These are phyloP conservation scores for Phaedon cochleariae DNA, from an alignment of 2,888 invertebrate species.

Conservation along the genomic window DNA sequence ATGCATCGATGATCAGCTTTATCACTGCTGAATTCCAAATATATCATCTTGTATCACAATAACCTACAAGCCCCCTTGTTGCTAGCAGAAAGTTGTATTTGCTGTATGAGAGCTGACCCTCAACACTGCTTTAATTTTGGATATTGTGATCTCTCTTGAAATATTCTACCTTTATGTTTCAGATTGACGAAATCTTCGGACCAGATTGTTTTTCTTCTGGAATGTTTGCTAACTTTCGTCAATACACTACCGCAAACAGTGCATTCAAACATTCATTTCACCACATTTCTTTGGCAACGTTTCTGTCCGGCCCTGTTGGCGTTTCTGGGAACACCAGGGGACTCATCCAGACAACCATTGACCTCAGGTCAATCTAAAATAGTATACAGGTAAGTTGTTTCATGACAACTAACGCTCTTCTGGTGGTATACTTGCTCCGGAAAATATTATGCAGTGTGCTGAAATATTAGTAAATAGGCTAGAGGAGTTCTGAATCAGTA, in stretches of 20 bases:
- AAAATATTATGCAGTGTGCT: too few relatives aligned
- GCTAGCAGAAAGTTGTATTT: too few relatives aligned
- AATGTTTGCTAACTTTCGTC: slow-evolving; percentile 86
- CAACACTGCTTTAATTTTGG: too few relatives aligned
- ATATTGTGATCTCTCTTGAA: not conserved
- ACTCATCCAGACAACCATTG: slow-evolving; percentile 79
- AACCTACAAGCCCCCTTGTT: too few relatives aligned
- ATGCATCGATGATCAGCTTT: too few relatives aligned
- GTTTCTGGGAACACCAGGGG: slow-evolving; percentile 86
- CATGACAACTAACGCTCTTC: too few relatives aligned
- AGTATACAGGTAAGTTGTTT: slow-evolving; percentile 84
- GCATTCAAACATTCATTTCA: slow-evolving; percentile 85
- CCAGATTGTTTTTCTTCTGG: slow-evolving; percentile 79
- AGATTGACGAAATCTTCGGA: slow-evolving; percentile 72
- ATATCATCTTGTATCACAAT: too few relatives aligned
- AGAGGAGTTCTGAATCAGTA: too few relatives aligned
- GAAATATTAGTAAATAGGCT: too few relatives aligned
- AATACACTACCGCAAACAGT: slow-evolving; percentile 85
- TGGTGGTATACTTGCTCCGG: too few relatives aligned
- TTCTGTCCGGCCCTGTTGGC: slow-evolving; percentile 90
- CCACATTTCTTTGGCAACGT: slow-evolving; percentile 90
- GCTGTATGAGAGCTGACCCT: too few relatives aligned
- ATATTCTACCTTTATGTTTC: slow-evolving; percentile 41
- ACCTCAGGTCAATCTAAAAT: slow-evolving; percentile 88
- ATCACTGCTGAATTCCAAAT: too few relatives aligned